Evolutionary conservation across 2,888 invertebrate species (phyloP).

Genomic region (Candidula unifasciata): DNA sequence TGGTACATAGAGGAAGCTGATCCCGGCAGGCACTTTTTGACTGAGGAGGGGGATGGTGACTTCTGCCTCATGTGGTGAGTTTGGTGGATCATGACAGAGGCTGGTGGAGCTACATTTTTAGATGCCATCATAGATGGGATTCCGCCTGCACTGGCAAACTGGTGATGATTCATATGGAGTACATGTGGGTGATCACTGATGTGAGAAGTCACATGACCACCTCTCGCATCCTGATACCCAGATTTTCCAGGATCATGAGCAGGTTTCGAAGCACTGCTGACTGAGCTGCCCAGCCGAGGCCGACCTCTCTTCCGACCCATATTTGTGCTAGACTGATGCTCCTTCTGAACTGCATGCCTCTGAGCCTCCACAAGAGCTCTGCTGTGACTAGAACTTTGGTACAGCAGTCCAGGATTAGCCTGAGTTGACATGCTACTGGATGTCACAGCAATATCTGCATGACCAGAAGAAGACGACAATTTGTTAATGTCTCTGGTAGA

Average conservation of each 20-base stretch:
- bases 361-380: constrained; percentile 41
- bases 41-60: neutral
- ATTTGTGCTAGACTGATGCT: constrained; percentile 39
- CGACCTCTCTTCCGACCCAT: constrained; percentile 46
- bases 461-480: neutral
- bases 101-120: neutral
- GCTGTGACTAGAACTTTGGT: neutral
- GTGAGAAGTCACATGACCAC: no score
- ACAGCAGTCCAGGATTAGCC: neutral
- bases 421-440: neutral
- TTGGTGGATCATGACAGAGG: neutral
- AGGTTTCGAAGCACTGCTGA: neutral
- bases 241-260: constrained; percentile 9
- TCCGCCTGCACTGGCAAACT: neutral
- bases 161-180: neutral
- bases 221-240: neutral
- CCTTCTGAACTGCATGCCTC: constrained; percentile 43
- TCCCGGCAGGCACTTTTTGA: neutral
- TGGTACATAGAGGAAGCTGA: neutral
- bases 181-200: neutral
- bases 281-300: constrained; percentile 37
- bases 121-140: neutral
- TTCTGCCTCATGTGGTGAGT: neutral
- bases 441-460: neutral
- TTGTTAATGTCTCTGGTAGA: constrained; percentile 3